Evolutionary conservation across 1,140 invertebrate genomes (phyloP).

Genomic region (Zaprionus tsacasi): DNA sequence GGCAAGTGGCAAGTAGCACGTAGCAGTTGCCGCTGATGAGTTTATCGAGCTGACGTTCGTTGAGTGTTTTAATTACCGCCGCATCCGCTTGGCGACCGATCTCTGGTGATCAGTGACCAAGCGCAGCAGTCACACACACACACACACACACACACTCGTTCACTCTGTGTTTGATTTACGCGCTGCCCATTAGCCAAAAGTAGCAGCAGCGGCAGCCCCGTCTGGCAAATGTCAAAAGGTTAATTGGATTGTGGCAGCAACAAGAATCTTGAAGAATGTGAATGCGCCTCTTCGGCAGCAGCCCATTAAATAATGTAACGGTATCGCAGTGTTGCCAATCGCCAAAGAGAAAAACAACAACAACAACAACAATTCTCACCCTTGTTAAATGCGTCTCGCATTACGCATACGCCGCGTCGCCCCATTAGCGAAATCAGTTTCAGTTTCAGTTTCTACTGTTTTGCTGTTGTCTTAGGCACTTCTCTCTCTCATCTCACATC

Average conservation of each 20-base stretch:
- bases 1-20: neutral
- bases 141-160: too few species aligned
- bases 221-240: constrained; percentile 53
- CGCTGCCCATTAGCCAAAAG: constrained; percentile 47
- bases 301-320: constrained; percentile 18
- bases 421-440: constrained; percentile 31
- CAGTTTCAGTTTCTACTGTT: constrained; percentile 3
- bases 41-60: constrained; percentile 2
- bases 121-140: neutral
- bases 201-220: constrained; percentile 22
- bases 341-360: too few species aligned
- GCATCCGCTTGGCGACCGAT: constrained; percentile 29
- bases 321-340: constrained; percentile 10
- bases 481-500: constrained; percentile 13
- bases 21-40: constrained; percentile 1
- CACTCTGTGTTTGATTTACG: constrained; percentile 45
- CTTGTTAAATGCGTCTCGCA: constrained; percentile 16
- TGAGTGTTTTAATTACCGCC: constrained; percentile 38
- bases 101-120: too few species aligned
- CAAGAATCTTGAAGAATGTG: constrained; percentile 41
- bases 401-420: constrained; percentile 64
- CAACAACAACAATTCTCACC: constrained; percentile 17
- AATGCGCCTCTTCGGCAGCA: constrained; percentile 10
- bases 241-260: constrained; percentile 51
- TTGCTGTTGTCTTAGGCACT: constrained; percentile 2